Evolutionary conservation across 2,113 vertebrate species (phyloP), one percentile per base, ranked within the genome.

Genomic region (Taxidea taxus): DNA sequence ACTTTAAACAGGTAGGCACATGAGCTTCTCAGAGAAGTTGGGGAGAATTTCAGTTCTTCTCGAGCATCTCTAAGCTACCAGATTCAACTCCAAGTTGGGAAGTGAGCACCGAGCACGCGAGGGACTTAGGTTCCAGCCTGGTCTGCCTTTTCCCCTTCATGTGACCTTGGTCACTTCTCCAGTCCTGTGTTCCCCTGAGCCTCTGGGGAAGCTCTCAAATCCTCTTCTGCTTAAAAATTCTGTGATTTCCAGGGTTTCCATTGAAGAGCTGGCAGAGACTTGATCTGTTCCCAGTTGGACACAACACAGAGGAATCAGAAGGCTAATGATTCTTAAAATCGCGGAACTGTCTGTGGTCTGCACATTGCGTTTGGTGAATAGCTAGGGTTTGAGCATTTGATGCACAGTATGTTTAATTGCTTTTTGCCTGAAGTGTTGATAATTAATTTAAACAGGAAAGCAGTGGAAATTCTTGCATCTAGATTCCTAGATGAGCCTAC

Each of bases 1-100:
- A 99, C 98, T 99, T 99, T 94, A 99, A 99, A 96, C 99, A 99
- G 99, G 99, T 99, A 98, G 90, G 98, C 4, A 0, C 15, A 21
- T 0, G 31, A 7, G 6, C 84, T 68, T 34, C 34, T 39, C 49
- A 8, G 31, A 44, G 21, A 29, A 37, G 14, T 2, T n/a, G 37
- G 12, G 29, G 27, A 68, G 49, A 42, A 8, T 25, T 44, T 42
- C 6, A 1, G 14, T 39, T 88, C 66, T 78, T 25, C 2, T 39
- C 0, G 0, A 31, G 37, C 3, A 2, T 85, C 68, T n/a, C 21
- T 39, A 20, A 37, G 15, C 34, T 81, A 3, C 37, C 25, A 13
- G 6, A 4, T 47, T 85, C 56, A 37, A 5, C 75, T 56, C 7
- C 11, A 15, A 72, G 20, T 34, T 47, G 89, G 37, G 27, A 58